phyloP scores from a whole-genome alignment of 2,888 invertebrate genomes.

The Zonitis immaculata region DNA sequence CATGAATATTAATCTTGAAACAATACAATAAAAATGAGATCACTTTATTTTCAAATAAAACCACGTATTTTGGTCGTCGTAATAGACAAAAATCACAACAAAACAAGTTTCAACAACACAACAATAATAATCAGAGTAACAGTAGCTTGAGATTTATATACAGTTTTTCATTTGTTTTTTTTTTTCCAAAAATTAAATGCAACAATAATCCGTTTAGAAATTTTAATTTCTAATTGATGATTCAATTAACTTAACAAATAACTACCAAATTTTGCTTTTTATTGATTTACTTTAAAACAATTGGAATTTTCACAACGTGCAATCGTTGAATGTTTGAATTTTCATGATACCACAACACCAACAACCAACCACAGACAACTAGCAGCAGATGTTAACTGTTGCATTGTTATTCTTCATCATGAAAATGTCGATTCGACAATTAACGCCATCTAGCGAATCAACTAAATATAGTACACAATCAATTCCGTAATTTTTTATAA shows the following conservation, averaged over 20 bases:
- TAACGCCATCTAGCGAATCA: constrained; percentile 20
- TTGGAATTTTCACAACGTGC: constrained; percentile 5
- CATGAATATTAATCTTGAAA: not conserved
- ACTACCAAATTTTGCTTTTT: too few relatives aligned
- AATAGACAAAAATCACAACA: not conserved
- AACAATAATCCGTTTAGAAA: too few relatives aligned
- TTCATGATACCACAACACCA: constrained; percentile 7
- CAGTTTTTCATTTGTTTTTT: not conserved
- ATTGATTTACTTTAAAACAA: too few relatives aligned
- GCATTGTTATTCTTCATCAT: constrained; percentile 28
- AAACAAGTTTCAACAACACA: not conserved
- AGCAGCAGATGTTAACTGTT: constrained; percentile 35
- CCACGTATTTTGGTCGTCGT: not conserved
- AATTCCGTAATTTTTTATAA: too few relatives aligned
- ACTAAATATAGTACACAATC: constrained; percentile 5
- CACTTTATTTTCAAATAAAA: not conserved
- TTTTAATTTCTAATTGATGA: too few relatives aligned
- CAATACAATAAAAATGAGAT: not conserved
- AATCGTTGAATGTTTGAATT: not conserved
- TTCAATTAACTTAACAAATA: too few relatives aligned
- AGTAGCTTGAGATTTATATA: not conserved
- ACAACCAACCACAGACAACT: constrained; percentile 25
- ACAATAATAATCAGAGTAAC: not conserved
- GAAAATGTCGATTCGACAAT: constrained; percentile 21
- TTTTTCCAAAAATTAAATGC: too few relatives aligned